Percentiles rank a stretch among this genome's conserved stretches.
Evolutionary conservation across 2,797 vertebrate genomes (phyloP).

Genomic region (Sebastes miniatus): DNA sequence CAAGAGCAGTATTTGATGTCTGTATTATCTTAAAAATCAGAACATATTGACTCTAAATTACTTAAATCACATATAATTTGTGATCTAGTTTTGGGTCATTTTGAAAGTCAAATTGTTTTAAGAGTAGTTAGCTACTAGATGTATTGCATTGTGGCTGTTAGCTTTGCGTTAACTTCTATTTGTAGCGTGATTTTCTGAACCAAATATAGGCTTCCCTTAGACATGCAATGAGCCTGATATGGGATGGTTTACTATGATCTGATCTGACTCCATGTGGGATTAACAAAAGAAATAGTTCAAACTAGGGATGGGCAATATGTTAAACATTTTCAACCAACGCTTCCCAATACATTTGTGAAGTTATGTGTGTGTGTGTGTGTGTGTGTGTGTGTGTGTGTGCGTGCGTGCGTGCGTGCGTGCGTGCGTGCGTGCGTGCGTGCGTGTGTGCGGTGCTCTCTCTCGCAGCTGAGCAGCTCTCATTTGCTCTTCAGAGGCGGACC

Average conservation of each 20-base stretch:
- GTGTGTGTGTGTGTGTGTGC: too few relatives aligned
- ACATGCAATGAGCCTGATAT: not conserved
- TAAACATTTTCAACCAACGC: rapidly evolving
- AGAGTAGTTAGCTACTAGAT: not conserved
- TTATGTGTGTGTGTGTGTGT: too few relatives aligned
- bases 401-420: too few relatives aligned
- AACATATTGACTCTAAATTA: not conserved
- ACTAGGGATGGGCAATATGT: too few relatives aligned
- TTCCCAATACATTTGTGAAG: too few relatives aligned
- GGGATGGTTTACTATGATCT: not conserved
- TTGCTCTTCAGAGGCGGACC: too few relatives aligned
- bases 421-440: too few relatives aligned
- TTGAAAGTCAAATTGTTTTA: not conserved
- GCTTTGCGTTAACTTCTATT: not conserved
- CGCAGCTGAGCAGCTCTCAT: rapidly evolving
- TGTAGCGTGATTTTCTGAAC: not conserved
- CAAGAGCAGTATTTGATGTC: not conserved
- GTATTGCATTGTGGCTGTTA: not conserved
- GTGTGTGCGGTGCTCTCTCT: rapidly evolving
- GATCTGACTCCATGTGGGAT: not conserved
- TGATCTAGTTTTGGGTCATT: not conserved
- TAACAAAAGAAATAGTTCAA: not conserved
- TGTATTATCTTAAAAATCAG: not conserved
- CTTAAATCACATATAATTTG: not conserved
- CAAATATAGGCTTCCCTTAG: not conserved